Evolutionary conservation across 2,888 invertebrate genomes (phyloP).

Genomic region (Plusia festucae): DNA sequence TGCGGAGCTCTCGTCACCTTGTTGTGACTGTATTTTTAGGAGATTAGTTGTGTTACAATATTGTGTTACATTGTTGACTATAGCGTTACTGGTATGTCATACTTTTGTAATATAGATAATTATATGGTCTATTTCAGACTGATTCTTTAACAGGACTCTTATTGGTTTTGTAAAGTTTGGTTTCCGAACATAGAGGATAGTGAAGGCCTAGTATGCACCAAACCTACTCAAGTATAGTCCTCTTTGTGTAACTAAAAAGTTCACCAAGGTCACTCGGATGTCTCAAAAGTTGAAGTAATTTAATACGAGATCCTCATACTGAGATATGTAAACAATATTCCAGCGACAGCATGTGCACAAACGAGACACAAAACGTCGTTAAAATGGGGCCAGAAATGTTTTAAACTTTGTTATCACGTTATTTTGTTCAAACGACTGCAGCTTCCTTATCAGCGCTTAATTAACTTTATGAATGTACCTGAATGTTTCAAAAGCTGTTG

Average conservation of each 20-base stretch:
- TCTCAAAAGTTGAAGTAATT: too few species aligned
- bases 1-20: conserved; percentile 5
- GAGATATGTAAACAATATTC: neutral
- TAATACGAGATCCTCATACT: too few species aligned
- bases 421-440: neutral
- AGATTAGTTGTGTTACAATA: conserved; percentile 33
- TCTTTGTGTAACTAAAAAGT: too few species aligned
- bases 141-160: neutral
- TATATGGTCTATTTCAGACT: too few species aligned
- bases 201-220: too few species aligned
- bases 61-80: conserved; percentile 7
- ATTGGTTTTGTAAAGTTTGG: too few species aligned
- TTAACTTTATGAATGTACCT: neutral
- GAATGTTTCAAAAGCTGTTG: too few species aligned
- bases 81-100: neutral
- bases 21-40: conserved; percentile 26
- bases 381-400: neutral
- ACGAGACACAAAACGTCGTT: neutral
- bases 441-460: conserved; percentile 6
- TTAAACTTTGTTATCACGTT: neutral
- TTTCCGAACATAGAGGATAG: too few species aligned
- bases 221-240: too few species aligned
- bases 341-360: neutral
- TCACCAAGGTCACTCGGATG: too few species aligned
- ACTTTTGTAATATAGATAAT: neutral